These are phyloP conservation scores for Ormyrus rosae DNA, from an alignment of 2,888 invertebrate species.

Conservation along the genomic window DNA sequence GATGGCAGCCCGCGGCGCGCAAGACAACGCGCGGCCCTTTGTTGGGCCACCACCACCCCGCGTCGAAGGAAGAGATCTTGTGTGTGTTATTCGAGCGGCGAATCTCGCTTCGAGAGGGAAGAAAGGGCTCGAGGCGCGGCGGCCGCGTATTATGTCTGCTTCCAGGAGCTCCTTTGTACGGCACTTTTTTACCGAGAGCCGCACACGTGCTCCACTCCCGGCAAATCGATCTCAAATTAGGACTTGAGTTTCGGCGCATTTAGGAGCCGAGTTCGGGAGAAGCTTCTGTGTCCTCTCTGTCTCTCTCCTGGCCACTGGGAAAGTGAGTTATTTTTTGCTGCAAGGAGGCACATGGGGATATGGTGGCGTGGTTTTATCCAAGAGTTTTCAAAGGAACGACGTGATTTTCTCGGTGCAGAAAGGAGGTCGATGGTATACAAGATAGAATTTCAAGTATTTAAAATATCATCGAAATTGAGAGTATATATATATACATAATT, in stretches of 20 bases:
- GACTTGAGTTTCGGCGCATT: constrained; percentile 33
- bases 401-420: too few relatives aligned
- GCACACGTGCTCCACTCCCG: constrained; percentile 4
- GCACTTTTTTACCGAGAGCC: background rate
- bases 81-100: constrained; percentile 53
- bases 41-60: background rate
- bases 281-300: background rate
- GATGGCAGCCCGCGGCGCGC: background rate
- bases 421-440: too few relatives aligned
- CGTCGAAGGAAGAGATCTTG: constrained; percentile 44
- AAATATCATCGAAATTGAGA: too few relatives aligned
- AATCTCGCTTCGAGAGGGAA: constrained; percentile 51
- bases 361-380: too few relatives aligned
- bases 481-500: too few relatives aligned
- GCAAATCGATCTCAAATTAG: constrained; percentile 43
- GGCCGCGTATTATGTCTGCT: constrained; percentile 37
- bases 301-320: too few relatives aligned
- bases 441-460: too few relatives aligned
- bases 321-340: too few relatives aligned
- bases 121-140: constrained; percentile 51
- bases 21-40: constrained; percentile 17
- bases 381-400: too few relatives aligned
- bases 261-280: background rate
- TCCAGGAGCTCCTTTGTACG: constrained; percentile 53
- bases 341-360: too few relatives aligned